A percentile compares a stretch with the other conserved stretches of the same genome.
phyloP scores from a whole-genome alignment of 1,140 invertebrate genomes.

The Bicyclus anynana region DNA sequence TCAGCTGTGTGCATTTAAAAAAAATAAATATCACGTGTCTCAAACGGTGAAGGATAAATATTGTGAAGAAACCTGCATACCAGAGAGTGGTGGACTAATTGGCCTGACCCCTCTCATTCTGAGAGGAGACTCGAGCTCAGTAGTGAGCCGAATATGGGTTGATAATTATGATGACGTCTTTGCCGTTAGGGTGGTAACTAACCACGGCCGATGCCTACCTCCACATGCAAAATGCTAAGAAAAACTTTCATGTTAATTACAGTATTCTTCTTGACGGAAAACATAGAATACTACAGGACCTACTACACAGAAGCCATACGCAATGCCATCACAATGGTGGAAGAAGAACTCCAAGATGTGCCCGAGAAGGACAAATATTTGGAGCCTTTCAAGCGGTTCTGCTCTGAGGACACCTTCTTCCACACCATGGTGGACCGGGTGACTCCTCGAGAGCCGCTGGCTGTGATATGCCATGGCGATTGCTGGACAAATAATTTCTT shows the following conservation, averaged over 20 bases:
- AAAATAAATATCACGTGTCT: too few species aligned
- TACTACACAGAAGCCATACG: conserved; percentile 82
- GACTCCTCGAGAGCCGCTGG: conserved; percentile 79
- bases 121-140: too few species aligned
- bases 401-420: conserved; percentile 82
- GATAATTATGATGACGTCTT: too few species aligned
- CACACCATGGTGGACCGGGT: conserved; percentile 82
- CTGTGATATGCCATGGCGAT: conserved; percentile 85
- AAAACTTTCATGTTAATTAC: neutral
- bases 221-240: too few species aligned
- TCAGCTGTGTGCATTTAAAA: too few species aligned
- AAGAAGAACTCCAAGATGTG: conserved; percentile 76
- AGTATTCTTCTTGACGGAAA: conserved; percentile 81
- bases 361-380: conserved; percentile 78
- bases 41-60: too few species aligned
- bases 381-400: conserved; percentile 79
- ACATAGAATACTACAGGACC: conserved; percentile 83
- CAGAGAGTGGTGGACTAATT: too few species aligned
- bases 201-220: too few species aligned
- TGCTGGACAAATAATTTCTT: conserved; percentile 88
- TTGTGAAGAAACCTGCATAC: too few species aligned
- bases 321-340: conserved; percentile 83
- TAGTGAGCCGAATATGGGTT: too few species aligned
- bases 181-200: too few species aligned
- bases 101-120: too few species aligned